Percentiles rank a stretch among this genome's conserved stretches.
phyloP scores from a whole-genome alignment of 1,140 invertebrate species.

The Aphidius gifuensis region DNA sequence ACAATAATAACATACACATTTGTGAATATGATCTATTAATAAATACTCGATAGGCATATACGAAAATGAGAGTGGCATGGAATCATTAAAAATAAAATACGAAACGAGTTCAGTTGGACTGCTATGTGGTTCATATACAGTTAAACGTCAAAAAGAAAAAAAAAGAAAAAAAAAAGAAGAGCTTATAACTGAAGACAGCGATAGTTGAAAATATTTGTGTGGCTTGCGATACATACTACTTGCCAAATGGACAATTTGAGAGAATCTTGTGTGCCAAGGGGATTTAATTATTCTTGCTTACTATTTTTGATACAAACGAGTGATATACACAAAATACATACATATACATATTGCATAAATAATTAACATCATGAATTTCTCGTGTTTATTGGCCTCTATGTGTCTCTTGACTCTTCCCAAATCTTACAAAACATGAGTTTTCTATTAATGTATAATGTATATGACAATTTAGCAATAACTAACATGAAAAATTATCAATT shows the following conservation, averaged over 20 bases:
- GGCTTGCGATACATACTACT: constrained; percentile 15
- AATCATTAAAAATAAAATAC: constrained; percentile 25
- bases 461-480: no score
- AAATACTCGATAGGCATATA: constrained; percentile 6
- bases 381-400: constrained; percentile 14
- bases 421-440: no score
- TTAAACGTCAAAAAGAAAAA: background rate
- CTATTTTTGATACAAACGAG: constrained; percentile 25
- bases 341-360: constrained; percentile 15
- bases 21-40: constrained; percentile 14
- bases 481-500: no score
- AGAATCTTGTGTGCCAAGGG: constrained; percentile 24
- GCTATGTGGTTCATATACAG: background rate
- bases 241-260: constrained; percentile 23
- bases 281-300: constrained; percentile 33
- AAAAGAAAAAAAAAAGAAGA: background rate
- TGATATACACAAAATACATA: constrained; percentile 1
- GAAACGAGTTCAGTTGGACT: constrained; percentile 17
- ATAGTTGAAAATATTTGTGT: constrained; percentile 26
- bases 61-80: no score
- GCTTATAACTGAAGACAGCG: constrained; percentile 1
- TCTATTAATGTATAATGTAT: no score
- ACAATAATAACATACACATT: no score
- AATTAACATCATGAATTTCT: constrained; percentile 24
- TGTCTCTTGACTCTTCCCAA: no score